Evolutionary conservation across 92 coral and sea anemone species (phyloP).

Genomic region (Siderastrea radians): DNA sequence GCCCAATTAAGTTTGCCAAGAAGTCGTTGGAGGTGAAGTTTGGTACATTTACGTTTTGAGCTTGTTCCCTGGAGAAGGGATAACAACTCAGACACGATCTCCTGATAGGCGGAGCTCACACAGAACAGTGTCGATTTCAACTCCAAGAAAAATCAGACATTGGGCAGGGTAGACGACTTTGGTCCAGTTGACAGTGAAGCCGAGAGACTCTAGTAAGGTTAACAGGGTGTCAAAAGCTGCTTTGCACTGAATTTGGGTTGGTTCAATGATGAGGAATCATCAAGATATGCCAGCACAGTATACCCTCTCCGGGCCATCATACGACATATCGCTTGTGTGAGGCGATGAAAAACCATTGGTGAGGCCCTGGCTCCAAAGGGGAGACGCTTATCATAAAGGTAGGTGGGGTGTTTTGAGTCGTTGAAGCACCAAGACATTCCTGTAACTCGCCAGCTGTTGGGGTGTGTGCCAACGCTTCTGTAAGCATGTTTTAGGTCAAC

Average conservation of each 20-base stretch:
- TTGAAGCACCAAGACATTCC: constrained; percentile 19
- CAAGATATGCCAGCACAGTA: not conserved
- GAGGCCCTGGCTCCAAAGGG: no score
- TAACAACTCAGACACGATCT: constrained; percentile 50
- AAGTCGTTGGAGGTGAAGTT: no score
- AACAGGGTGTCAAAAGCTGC: no score
- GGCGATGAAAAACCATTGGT: no score
- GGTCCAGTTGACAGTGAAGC: no score
- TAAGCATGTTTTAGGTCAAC: no score
- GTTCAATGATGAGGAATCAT: not conserved
- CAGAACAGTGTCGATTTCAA: constrained; percentile 47
- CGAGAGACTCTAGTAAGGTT: no score
- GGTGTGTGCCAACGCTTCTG: not conserved
- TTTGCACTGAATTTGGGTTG: no score
- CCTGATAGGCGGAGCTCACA: constrained; percentile 46
- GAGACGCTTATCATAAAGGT: constrained; percentile 14
- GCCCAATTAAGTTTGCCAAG: no score
- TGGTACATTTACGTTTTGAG: no score
- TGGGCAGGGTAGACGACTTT: no score
- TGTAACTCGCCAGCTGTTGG: not conserved
- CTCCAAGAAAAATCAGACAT: constrained; percentile 33
- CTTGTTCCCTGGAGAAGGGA: constrained; percentile 28
- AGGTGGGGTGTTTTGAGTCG: not conserved
- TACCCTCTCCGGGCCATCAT: constrained; percentile 5
- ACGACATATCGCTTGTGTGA: constrained; percentile 28